Evolutionary conservation across 2,888 invertebrate genomes (phyloP), one percentile per base, ranked within the genome.

Genomic region (Chrysomela aeneicollis): DNA sequence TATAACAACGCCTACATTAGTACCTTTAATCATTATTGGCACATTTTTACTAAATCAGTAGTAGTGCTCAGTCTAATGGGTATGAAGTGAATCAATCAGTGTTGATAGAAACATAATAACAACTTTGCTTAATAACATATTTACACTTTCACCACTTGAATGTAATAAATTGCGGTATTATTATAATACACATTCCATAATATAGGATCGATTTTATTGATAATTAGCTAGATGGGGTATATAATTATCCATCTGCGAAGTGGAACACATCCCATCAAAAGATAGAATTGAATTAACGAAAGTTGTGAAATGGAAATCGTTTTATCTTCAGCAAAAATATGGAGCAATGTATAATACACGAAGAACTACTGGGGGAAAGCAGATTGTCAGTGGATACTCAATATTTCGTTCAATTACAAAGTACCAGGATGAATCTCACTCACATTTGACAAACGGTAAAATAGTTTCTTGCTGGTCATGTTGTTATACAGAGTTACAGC

Each of bases 221-320:
- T 57, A 46, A 57, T 57, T 57, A 57, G 12, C n/a, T 47, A 42
- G n/a, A 18, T 46, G 15, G 57, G 22, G 46, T 57, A 26, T 57
- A 26, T 57, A 46, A 57, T 57, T 57, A 57, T 49, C 42, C 42
- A 35, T 42, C 42, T 42, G 15, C 15, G n/a, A 42, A 42, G 42
- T 42, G 42, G 42, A 15, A 15, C 42, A 42, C 42, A 42, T 35
- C 12, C 35, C 9, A 2, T 5, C 42, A 42, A 4, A 42, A 42
- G 42, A 42, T 42, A 4, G 4, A 4, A 42, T 15, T 42, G 42
- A 42, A 42, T 6, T 42, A 15, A 10, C 42, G 42, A 42, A 42
- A 42, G 42, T 42, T 42, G 42, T 42, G 42, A 42, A 42, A 42
- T 42, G n/a, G 42, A 42, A 42, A 42, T 15, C 15, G n/a, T 15